Conservation (phyloP, 92 coral and sea anemone genomes). For the Pocillopora grandis region DNA sequence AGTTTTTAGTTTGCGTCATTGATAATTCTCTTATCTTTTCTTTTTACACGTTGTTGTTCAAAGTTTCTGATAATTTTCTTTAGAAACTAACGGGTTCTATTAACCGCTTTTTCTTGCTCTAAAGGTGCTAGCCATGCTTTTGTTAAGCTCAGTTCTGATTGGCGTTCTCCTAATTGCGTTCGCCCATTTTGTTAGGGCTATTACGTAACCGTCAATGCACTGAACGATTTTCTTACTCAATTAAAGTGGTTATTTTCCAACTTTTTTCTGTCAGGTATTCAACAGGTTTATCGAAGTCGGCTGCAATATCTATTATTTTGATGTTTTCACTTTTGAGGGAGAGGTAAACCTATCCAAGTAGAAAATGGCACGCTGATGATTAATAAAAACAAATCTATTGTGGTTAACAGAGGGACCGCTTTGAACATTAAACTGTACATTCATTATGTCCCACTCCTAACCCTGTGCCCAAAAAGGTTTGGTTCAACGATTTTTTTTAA, state of each 20-base stretch:
- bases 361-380: not conserved
- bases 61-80: too few species aligned
- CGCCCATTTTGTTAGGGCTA: too few species aligned
- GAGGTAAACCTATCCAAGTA: not conserved
- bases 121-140: too few species aligned
- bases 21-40: not conserved
- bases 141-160: too few species aligned
- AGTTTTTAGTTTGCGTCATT: not conserved
- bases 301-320: not conserved
- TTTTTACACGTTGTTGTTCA: too few species aligned
- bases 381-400: conserved; percentile 9
- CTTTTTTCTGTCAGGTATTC: not conserved
- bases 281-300: not conserved
- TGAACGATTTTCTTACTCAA: too few species aligned
- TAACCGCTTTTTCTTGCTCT: too few species aligned
- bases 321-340: not conserved
- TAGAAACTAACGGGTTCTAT: too few species aligned
- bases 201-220: too few species aligned
- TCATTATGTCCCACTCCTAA: not conserved
- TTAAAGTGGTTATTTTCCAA: not conserved
- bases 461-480: not conserved
- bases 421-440: not conserved
- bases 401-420: not conserved
- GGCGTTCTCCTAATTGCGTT: too few species aligned
- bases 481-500: not conserved